phyloP scores from a whole-genome alignment of 2,113 vertebrate species.

The Emydura subglobosa region DNA sequence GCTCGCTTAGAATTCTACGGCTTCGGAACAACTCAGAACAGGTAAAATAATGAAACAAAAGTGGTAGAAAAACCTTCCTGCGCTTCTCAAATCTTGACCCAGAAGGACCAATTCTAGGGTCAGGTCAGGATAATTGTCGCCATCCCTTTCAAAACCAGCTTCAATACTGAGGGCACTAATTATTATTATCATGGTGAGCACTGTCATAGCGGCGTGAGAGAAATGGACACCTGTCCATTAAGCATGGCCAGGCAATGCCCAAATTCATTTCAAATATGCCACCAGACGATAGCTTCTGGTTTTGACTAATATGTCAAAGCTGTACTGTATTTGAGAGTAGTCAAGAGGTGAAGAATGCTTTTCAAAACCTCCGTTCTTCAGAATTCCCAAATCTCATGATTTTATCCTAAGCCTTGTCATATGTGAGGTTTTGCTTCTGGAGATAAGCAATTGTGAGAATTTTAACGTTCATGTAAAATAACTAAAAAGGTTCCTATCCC shows the following conservation, averaged over 20 bases:
- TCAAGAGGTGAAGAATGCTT: neutral
- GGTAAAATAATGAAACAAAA: neutral
- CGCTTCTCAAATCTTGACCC: neutral
- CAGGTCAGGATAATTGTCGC: neutral
- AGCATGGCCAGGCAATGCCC: neutral
- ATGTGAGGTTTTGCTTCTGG: neutral
- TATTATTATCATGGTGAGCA: neutral
- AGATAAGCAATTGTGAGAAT: neutral
- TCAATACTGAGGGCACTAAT: neutral
- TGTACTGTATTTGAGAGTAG: neutral
- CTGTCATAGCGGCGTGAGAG: neutral
- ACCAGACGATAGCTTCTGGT: neutral
- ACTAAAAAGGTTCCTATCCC: neutral
- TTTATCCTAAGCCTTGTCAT: neutral
- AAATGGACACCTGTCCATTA: neutral
- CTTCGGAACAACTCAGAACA: neutral
- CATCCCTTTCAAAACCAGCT: neutral
- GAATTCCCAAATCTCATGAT: neutral
- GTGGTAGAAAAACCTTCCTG: neutral
- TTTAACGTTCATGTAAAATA: neutral
- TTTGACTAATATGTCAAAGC: neutral
- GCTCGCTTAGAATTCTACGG: neutral
- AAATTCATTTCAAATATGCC: neutral
- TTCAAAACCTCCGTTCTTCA: neutral
- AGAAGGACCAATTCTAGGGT: neutral